These are phyloP conservation scores for Vimba vimba DNA, from an alignment of 2,113 vertebrate genomes.

Conservation along the genomic window DNA sequence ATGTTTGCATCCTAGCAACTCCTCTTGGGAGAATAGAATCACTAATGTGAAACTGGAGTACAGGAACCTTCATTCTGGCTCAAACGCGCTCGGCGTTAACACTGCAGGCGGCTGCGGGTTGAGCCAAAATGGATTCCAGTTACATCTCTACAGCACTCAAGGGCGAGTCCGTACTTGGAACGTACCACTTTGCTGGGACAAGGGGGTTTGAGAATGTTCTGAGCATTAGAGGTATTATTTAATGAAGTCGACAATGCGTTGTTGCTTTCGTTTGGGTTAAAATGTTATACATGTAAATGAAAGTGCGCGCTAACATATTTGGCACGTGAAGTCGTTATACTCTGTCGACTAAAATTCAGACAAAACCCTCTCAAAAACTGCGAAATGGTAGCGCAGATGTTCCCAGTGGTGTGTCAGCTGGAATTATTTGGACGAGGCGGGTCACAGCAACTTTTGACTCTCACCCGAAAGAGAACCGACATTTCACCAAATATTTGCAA, in stretches of 20 bases:
- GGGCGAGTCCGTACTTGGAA: not conserved
- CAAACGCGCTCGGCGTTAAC: not conserved
- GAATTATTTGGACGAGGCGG: constrained; percentile 38
- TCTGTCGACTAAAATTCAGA: not conserved
- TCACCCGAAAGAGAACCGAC: constrained; percentile 44
- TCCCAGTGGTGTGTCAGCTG: constrained; percentile 28
- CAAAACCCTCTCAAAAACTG: not conserved
- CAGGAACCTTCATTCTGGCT: constrained; percentile 45
- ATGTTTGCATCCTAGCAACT: constrained; percentile 53
- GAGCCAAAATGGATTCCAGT: constrained; percentile 55
- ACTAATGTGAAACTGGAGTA: constrained; percentile 40
- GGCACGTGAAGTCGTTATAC: not conserved
- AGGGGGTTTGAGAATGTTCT: not conserved
- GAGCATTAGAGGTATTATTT: not conserved
- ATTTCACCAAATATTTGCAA: not conserved
- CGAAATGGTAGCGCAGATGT: not conserved
- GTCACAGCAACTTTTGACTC: constrained; percentile 62
- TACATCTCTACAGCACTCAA: constrained; percentile 52
- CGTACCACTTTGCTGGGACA: constrained; percentile 32
- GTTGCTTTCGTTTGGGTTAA: not conserved
- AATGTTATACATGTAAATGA: not conserved
- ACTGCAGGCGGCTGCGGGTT: rapidly evolving
- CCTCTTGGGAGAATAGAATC: not conserved
- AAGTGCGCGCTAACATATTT: not conserved
- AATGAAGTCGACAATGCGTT: not conserved